These are phyloP conservation scores for Mamestra configurata DNA, from an alignment of 1,140 invertebrate genomes.

Conservation along the genomic window DNA sequence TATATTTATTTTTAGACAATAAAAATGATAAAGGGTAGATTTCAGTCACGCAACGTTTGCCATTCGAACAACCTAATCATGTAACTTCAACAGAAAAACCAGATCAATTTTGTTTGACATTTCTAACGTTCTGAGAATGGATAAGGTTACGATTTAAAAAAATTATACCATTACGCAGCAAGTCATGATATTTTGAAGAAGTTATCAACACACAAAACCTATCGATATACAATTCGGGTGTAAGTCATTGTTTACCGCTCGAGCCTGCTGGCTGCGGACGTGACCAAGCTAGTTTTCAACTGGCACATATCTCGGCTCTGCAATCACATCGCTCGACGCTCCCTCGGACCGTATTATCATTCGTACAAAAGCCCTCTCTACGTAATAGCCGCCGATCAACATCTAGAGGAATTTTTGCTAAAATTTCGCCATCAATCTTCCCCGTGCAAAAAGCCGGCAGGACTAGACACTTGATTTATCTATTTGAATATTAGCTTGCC, in stretches of 20 bases:
- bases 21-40: conserved; percentile 24
- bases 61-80: conserved; percentile 28
- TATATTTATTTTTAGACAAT: conserved; percentile 28
- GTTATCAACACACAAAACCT: conserved; percentile 36
- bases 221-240: conserved; percentile 30
- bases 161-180: conserved; percentile 28
- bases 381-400: conserved; percentile 62
- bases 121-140: conserved; percentile 11
- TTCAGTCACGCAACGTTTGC: conserved; percentile 40
- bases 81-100: conserved; percentile 28
- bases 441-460: conserved; percentile 68
- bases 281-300: conserved; percentile 60
- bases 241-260: conserved; percentile 49
- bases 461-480: conserved; percentile 77
- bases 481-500: conserved; percentile 77
- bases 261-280: conserved; percentile 44
- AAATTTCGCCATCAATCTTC: conserved; percentile 75
- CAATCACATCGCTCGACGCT: conserved; percentile 56
- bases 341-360: conserved; percentile 60
- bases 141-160: conserved; percentile 12
- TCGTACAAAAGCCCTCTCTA: conserved; percentile 61
- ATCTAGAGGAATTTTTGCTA: conserved; percentile 67
- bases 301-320: conserved; percentile 58
- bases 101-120: conserved; percentile 38
- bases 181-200: conserved; percentile 30